Conservation (phyloP, 2,113 vertebrate genomes). For the Acanthochromis polyacanthus region DNA sequence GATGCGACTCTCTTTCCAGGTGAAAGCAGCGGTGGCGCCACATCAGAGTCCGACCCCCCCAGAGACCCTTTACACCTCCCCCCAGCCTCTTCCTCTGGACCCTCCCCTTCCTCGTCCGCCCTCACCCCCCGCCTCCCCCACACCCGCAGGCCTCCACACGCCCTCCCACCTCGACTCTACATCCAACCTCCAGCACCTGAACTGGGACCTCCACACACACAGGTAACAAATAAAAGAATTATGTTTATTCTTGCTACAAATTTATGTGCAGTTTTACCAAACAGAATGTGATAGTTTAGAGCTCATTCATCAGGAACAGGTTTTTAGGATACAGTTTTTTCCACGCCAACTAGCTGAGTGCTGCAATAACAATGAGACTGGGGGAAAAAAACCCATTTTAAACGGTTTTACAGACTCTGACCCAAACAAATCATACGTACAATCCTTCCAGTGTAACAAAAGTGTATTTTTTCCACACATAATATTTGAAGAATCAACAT, state of each 20-base stretch:
- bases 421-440: too few relatives aligned
- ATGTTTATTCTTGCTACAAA: neutral
- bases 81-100: slow-evolving; percentile 80
- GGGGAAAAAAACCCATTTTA: too few relatives aligned
- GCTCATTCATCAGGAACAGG: too few relatives aligned
- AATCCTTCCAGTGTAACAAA: too few relatives aligned
- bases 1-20: slow-evolving; percentile 72
- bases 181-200: slow-evolving; percentile 96
- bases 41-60: slow-evolving; percentile 85
- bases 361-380: too few relatives aligned
- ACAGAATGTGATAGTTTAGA: too few relatives aligned
- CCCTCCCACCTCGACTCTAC: slow-evolving; percentile 93
- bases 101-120: slow-evolving; percentile 87
- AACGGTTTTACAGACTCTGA: too few relatives aligned
- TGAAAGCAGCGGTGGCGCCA: slow-evolving; percentile 82
- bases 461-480: too few relatives aligned
- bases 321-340: too few relatives aligned
- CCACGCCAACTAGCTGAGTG: too few relatives aligned
- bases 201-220: slow-evolving; percentile 91
- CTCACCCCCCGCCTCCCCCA: slow-evolving; percentile 89
- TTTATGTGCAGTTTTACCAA: too few relatives aligned
- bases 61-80: slow-evolving; percentile 84
- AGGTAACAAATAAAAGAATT: slow-evolving; percentile 76
- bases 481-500: too few relatives aligned
- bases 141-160: slow-evolving; percentile 90